phyloP scores from a whole-genome alignment of 2,888 invertebrate genomes.

The Camptogramma bilineatum region DNA sequence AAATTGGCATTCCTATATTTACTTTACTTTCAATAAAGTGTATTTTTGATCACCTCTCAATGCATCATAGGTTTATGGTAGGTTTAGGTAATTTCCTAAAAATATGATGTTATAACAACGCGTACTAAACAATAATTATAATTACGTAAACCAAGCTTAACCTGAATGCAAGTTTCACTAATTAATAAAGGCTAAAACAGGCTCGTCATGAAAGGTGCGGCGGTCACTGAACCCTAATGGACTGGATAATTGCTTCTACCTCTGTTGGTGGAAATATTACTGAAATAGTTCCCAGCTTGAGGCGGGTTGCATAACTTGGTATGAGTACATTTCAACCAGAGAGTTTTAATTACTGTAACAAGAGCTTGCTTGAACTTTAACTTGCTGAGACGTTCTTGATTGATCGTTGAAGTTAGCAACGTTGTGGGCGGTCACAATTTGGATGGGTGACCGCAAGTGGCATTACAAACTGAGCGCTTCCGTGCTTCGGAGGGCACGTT shows the following conservation, averaged over 20 bases:
- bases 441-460: no score
- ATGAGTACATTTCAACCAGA: neutral
- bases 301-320: neutral
- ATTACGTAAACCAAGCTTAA: neutral
- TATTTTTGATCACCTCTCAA: no score
- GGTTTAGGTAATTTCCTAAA: no score
- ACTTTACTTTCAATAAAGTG: no score
- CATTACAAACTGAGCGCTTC: no score
- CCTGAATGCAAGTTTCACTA: constrained; percentile 10
- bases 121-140: neutral
- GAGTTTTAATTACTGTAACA: neutral
- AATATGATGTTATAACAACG: neutral
- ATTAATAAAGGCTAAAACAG: constrained; percentile 15
- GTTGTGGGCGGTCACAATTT: no score
- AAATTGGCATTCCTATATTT: no score
- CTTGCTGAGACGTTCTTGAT: no score
- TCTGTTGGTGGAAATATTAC: constrained; percentile 7
- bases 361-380: neutral
- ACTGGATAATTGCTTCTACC: constrained; percentile 28
- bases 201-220: constrained; percentile 28
- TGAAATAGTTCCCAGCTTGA: constrained; percentile 1
- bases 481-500: no score
- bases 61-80: no score
- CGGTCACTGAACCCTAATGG: constrained; percentile 38
- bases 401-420: no score